Conservation (phyloP, 2,113 vertebrate genomes). For the Cettia cetti region DNA sequence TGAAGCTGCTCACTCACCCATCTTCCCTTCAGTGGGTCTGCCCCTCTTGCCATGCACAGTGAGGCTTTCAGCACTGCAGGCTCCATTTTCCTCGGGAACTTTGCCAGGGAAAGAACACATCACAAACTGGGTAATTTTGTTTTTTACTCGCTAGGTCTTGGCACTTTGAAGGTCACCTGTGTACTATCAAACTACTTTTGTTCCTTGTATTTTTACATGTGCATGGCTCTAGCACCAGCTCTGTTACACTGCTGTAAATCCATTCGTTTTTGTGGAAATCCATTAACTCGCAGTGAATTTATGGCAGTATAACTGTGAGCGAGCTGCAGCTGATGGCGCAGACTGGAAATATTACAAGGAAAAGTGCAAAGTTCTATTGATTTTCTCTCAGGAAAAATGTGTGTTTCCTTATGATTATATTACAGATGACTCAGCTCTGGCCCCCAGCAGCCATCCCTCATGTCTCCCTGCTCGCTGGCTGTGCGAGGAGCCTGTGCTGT, state of each 20-base stretch:
- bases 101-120: not conserved
- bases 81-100: not conserved
- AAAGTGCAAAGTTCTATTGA: conserved; percentile 64
- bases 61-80: not conserved
- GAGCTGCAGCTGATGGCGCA: not conserved
- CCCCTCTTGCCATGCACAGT: rapidly evolving
- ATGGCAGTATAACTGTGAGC: conserved; percentile 4
- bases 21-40: not conserved
- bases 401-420: conserved; percentile 45
- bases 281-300: conserved; percentile 30
- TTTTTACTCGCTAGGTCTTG: not conserved
- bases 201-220: not conserved
- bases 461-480: not conserved
- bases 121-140: not conserved
- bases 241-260: not conserved
- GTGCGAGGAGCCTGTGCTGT: not conserved
- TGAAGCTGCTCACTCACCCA: not conserved
- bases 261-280: conserved; percentile 2
- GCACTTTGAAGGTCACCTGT: not conserved
- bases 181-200: not conserved
- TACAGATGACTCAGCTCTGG: conserved; percentile 38
- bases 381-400: conserved; percentile 56
- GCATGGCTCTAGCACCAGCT: not conserved
- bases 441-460: not conserved
- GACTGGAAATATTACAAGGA: conserved; percentile 49